Evolutionary conservation across 1,140 invertebrate species (phyloP).

Genomic region (Nylanderia fulva): DNA sequence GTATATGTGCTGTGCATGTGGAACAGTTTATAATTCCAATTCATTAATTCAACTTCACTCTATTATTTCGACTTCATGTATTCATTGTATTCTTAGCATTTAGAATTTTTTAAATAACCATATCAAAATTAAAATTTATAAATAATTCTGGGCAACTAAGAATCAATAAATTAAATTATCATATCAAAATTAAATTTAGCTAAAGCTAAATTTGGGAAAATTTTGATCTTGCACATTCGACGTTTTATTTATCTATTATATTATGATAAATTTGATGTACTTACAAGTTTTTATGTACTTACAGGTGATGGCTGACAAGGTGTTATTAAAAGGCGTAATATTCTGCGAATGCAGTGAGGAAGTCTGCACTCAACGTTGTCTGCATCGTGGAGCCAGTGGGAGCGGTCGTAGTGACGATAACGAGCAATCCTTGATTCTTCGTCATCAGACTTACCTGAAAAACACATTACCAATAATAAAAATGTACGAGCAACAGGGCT

Average conservation of each 20-base stretch:
- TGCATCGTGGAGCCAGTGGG: conserved; percentile 94
- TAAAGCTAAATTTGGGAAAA: too few species aligned
- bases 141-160: too few species aligned
- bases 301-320: conserved; percentile 93
- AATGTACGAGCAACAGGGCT: conserved; percentile 90
- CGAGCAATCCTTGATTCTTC: conserved; percentile 94
- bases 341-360: conserved; percentile 97
- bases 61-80: background rate
- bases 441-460: conserved; percentile 95
- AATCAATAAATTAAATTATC: too few species aligned
- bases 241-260: background rate
- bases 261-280: conserved; percentile 30
- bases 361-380: conserved; percentile 93
- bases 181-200: too few species aligned
- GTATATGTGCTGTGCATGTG: background rate
- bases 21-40: background rate
- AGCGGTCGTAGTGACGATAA: conserved; percentile 99
- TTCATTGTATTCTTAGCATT: background rate
- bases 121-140: background rate
- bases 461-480: conserved; percentile 98
- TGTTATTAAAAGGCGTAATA: conserved; percentile 94
- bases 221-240: too few species aligned
- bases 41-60: background rate
- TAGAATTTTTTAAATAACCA: background rate
- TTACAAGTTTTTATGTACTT: conserved; percentile 77